These are phyloP conservation scores for Heliconius hewitsoni DNA, from an alignment of 1,140 invertebrate genomes.

Conservation along the genomic window DNA sequence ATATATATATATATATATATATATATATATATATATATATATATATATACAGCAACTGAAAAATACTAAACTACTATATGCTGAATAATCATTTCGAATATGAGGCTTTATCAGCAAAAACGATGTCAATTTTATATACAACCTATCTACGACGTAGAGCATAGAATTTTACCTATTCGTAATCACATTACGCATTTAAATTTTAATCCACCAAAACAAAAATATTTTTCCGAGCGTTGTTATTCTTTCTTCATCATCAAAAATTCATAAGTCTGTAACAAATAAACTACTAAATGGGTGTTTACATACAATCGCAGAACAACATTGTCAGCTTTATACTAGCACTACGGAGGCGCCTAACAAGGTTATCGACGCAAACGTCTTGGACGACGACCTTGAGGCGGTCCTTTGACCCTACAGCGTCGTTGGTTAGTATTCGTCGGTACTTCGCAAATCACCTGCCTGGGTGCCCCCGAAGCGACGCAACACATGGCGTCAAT, in stretches of 20 bases:
- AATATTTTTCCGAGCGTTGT: background rate
- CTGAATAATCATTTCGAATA: no score
- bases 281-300: background rate
- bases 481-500: slow-evolving; percentile 45
- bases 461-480: slow-evolving; percentile 53
- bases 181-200: background rate
- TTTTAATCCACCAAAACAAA: background rate
- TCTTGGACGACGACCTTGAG: slow-evolving; percentile 62
- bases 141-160: no score
- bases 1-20: no score
- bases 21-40: no score
- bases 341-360: slow-evolving; percentile 47
- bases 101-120: no score
- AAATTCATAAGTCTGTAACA: background rate
- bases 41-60: no score
- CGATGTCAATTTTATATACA: no score
- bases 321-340: slow-evolving; percentile 30
- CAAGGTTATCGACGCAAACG: slow-evolving; percentile 67
- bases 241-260: background rate
- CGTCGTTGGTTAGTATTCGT: slow-evolving; percentile 47
- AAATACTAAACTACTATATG: no score
- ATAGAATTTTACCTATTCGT: background rate
- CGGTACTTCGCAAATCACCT: slow-evolving; percentile 57
- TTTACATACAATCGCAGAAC: background rate
- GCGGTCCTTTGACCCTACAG: slow-evolving; percentile 67